Evolutionary conservation across 2,113 vertebrate species (phyloP).

Genomic region (Pelmatolapia mariae): DNA sequence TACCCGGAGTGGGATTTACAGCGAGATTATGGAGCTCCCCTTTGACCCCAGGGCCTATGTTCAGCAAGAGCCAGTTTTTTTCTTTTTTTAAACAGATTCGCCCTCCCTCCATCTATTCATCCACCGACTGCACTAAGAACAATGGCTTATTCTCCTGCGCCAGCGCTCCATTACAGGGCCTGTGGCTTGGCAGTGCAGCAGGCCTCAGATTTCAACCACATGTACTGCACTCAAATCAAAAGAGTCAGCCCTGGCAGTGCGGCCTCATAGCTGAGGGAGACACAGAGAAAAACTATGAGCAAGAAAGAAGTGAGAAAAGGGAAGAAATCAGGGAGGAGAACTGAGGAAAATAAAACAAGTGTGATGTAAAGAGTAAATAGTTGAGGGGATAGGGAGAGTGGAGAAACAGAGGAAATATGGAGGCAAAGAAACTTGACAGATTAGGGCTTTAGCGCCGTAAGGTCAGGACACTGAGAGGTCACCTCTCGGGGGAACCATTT

Average conservation of each 20-base stretch:
- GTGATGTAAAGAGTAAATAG: constrained; percentile 48
- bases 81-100: background rate
- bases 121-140: constrained; percentile 75
- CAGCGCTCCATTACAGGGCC: constrained; percentile 77
- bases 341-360: constrained; percentile 23
- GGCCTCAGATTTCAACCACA: constrained; percentile 97
- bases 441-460: constrained; percentile 7
- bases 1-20: constrained; percentile 56
- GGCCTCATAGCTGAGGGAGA: constrained; percentile 76
- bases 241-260: constrained; percentile 80
- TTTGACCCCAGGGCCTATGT: constrained; percentile 55
- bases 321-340: constrained; percentile 11
- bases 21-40: constrained; percentile 52
- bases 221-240: constrained; percentile 88
- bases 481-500: constrained; percentile 30
- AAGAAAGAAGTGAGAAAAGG: background rate
- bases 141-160: constrained; percentile 85
- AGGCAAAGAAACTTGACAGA: background rate
- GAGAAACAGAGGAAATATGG: constrained; percentile 9
- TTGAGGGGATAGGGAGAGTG: background rate
- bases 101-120: constrained; percentile 46
- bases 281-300: constrained; percentile 18
- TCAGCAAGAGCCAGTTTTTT: constrained; percentile 14
- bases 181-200: constrained; percentile 85
- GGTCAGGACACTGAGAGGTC: constrained; percentile 33